Percentiles rank a stretch among this genome's conserved stretches.
These are phyloP conservation scores for Ornithoptera priamus DNA, from an alignment of 2,888 invertebrate species.

Conservation along the genomic window DNA sequence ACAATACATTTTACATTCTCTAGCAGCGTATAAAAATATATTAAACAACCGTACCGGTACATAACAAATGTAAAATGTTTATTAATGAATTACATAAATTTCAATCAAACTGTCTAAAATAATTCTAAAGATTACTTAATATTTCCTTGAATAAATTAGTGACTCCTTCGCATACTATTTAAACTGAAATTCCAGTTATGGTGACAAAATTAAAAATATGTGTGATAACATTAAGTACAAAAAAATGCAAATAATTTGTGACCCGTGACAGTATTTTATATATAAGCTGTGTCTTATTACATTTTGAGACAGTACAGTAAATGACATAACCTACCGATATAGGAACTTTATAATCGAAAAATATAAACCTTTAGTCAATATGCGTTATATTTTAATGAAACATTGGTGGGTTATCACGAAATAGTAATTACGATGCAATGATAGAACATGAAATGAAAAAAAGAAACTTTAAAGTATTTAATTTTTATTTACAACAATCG, in stretches of 20 bases:
- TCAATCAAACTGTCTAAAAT: background rate
- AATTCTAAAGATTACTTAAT: background rate
- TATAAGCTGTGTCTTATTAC: background rate
- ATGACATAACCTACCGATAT: constrained; percentile 13
- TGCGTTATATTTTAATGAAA: constrained; percentile 15
- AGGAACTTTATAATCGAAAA: constrained; percentile 26
- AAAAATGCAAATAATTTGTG: constrained; percentile 20
- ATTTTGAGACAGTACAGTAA: background rate
- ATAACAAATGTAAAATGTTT: background rate
- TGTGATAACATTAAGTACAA: constrained; percentile 1
- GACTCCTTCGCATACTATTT: background rate
- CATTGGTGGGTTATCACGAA: constrained; percentile 24
- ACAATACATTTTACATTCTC: background rate
- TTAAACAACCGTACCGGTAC: background rate
- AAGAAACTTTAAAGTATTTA: constrained; percentile 34
- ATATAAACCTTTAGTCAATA: constrained; percentile 2
- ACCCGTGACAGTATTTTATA: background rate
- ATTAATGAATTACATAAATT: background rate
- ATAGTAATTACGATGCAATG: constrained; percentile 5
- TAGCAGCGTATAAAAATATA: constrained; percentile 1
- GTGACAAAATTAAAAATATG: background rate
- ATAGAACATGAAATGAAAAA: constrained; percentile 33
- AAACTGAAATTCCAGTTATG: background rate
- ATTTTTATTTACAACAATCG: constrained; percentile 41
- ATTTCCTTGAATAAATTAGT: background rate